Percentiles rank a stretch among this genome's conserved stretches.
Conservation (phyloP, 2,888 invertebrate genomes). For the Callyntrura sp. region DNA sequence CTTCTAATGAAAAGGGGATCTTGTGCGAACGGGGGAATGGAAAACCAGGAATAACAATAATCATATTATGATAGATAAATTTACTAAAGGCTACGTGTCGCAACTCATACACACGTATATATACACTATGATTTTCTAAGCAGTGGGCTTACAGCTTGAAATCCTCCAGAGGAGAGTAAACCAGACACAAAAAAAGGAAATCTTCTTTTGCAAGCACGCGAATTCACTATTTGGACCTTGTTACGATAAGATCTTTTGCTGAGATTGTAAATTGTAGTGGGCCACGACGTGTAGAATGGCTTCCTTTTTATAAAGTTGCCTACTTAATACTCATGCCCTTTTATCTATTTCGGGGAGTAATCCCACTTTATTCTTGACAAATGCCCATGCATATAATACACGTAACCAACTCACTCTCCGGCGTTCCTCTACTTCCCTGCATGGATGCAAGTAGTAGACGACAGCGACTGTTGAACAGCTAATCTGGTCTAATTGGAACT, state of each 20-base stretch:
- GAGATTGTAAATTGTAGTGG: background rate
- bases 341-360: constrained; percentile 2
- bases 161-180: background rate
- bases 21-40: too few relatives aligned
- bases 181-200: background rate
- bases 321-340: background rate
- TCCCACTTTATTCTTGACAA: constrained; percentile 27
- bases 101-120: background rate
- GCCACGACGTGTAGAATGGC: background rate
- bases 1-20: constrained; percentile 1
- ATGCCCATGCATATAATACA: background rate
- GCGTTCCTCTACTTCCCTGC: too few relatives aligned
- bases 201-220: constrained; percentile 48
- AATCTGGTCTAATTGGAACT: constrained; percentile 64
- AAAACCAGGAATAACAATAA: too few relatives aligned
- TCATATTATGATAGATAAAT: constrained; percentile 21
- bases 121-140: too few relatives aligned
- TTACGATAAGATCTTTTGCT: constrained; percentile 14
- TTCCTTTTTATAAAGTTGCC: too few relatives aligned
- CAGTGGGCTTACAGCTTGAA: too few relatives aligned
- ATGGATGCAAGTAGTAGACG: background rate
- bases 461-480: background rate
- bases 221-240: constrained; percentile 60
- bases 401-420: background rate
- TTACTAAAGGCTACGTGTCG: background rate